Evolutionary conservation across 2,888 invertebrate genomes (phyloP), one percentile per base, ranked within the genome.

Genomic region (Chorisops tibialis): DNA sequence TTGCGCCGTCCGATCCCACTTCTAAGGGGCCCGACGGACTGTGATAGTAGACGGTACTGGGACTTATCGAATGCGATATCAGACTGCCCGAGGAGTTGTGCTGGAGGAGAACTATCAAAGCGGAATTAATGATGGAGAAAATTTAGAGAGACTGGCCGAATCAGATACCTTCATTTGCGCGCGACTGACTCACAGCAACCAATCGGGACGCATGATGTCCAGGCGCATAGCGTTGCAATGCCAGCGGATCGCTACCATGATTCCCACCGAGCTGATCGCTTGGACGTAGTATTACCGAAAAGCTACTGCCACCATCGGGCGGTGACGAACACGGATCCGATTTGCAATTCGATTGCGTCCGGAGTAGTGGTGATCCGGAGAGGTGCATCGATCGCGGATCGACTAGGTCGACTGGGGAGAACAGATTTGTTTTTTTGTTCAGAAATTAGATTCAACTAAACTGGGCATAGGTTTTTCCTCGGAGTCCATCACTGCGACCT

Each of bases 11-110:
- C 5, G 66, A 64, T 9, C 50, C 56, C 19, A 64, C 62, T 45
- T 70, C 69, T 7, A 67, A 63, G 18, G 70, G 65, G 2, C 69
- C 70, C 2, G 59, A 19, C 12, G 77, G 73, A 63, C 75, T 77
- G 51, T 75, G 77, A 65, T 82, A 81, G 79, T 86, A 81, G 73
- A 86, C 71, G 59, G 78, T 74, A 65, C 78, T 78, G 12, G 82
- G 82, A 71, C 82, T 82, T 2, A 77, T 75, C 9, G 81, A 77
- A 73, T 82, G 81, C 45, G 82, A 76, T 65, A 81, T 79, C 48
- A 74, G 61, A 1, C 70, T 67, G 70, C 79, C 69, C 52, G 78
- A 78, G 39, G 81, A 76, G 70, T 80, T 81, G 71, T 81, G 81
- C 67, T 81, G 79, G 73, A 81, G 79, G 61, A 74, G 66, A 18